Evolutionary conservation across 2,113 vertebrate genomes (phyloP).

Genomic region (Carassius carassius): DNA sequence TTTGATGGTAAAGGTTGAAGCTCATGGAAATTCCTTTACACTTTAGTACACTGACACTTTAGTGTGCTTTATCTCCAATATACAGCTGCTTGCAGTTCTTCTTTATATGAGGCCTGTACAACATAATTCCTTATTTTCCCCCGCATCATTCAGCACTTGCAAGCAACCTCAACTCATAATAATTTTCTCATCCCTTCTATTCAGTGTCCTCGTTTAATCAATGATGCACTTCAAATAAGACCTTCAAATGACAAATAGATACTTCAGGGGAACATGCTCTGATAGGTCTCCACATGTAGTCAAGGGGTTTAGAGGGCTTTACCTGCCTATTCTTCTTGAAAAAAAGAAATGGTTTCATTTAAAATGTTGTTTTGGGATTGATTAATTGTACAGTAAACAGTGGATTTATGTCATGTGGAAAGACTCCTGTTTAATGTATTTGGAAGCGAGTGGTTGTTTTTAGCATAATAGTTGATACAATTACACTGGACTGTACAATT

Average conservation of each 20-base stretch:
- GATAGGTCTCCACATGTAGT: constrained; percentile 13
- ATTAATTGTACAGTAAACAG: constrained; percentile 1
- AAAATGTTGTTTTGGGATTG: too few relatives aligned
- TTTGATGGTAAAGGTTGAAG: neutral
- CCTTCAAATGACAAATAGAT: neutral
- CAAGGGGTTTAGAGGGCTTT: constrained; percentile 25
- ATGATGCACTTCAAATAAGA: constrained; percentile 19
- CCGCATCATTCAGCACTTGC: neutral
- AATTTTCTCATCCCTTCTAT: neutral
- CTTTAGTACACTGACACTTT: neutral
- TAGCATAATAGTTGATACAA: constrained; percentile 24
- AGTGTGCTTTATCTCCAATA: neutral
- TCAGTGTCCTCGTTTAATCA: neutral
- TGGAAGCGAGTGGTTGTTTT: constrained; percentile 32
- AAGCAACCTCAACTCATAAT: neutral
- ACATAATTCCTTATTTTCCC: neutral
- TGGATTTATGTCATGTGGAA: neutral
- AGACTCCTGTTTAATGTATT: neutral
- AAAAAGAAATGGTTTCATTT: neutral
- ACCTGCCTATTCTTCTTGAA: neutral
- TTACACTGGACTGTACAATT: constrained; percentile 15
- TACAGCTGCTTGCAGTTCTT: neutral
- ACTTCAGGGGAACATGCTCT: neutral
- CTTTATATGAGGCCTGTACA: neutral
- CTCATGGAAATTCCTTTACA: constrained; percentile 7